Base-by-base conservation (phyloP, 1,140 invertebrate genomes). In the Cydia fagiglandana region DNA sequence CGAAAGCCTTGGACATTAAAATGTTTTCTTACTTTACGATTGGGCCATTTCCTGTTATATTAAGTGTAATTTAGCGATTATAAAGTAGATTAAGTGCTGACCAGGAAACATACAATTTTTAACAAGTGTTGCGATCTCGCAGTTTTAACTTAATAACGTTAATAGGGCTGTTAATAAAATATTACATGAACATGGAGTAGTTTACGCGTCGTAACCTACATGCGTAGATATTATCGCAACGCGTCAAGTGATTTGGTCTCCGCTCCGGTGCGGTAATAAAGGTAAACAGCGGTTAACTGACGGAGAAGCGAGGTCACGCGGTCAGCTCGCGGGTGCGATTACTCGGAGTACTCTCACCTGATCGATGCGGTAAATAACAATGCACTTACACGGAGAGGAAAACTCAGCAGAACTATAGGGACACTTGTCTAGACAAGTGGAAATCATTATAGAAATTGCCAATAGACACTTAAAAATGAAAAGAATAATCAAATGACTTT, bases 11-110 rank as follows among this genome's bases (percentile, higher is more conserved):
- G 73, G 47, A 74, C 15, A 61, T 74, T 56, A 10, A 74, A 74
- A 56, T 74, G 13, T 68, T 30, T 38, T 68, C 28, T 68, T n/a
- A 68, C 28, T 38, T 68, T 41, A 50, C 1, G 73, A 53, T 73
- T 73, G 38, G 17, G 38, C 28, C 73, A 24, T 34, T 68, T 68
- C 64, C 64, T 68, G 64, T 68, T 68, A 34, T 68, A 68, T 34
- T 20, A 56, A 68, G 13, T 15, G 64, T 68, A 34, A 68, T 68
- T 68, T 34, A 34, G 64, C 64, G 30, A 68, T 68, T 68, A 68
- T 34, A 9, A 56, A 56, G 53, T 56, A 56, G 53, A 56, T 56
- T 56, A 56, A 20, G 73, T n/a, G 47, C 73, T 3, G 73, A 47
- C 30, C 73, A 73, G 73, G 47, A 53, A 50, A 56, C 53, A 56